phyloP scores from a whole-genome alignment of 2,113 vertebrate species.

The Upupa epops region DNA sequence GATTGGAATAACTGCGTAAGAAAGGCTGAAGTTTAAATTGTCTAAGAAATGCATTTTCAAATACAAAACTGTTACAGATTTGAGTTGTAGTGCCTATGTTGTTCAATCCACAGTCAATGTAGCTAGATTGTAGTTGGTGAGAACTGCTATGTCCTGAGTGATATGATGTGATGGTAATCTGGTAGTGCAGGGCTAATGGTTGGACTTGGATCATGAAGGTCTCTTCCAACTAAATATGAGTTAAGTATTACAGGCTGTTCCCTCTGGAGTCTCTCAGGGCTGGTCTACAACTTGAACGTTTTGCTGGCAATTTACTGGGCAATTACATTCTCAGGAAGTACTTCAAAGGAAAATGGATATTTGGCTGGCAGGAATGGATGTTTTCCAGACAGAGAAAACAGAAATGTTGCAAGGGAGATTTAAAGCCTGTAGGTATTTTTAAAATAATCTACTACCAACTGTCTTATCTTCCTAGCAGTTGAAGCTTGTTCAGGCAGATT shows the following conservation, averaged over 20 bases:
- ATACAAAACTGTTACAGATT: background rate
- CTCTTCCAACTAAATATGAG: too few relatives aligned
- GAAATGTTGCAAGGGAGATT: background rate
- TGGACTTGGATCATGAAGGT: too few relatives aligned
- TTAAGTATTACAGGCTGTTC: background rate
- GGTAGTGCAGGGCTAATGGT: too few relatives aligned
- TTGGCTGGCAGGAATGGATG: constrained; percentile 23
- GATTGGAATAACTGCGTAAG: background rate
- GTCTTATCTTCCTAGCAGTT: background rate
- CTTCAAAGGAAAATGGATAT: constrained; percentile 14
- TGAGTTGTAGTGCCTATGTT: background rate
- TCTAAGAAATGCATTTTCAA: background rate
- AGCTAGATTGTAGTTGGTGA: background rate
- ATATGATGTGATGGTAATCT: too few relatives aligned
- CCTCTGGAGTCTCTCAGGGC: background rate
- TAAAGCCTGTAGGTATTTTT: background rate
- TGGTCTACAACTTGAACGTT: background rate
- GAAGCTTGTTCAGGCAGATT: background rate
- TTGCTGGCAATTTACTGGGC: constrained; percentile 15
- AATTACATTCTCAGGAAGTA: constrained; percentile 40
- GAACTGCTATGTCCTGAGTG: background rate
- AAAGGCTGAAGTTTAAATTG: background rate
- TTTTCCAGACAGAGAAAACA: constrained; percentile 13
- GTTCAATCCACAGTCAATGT: background rate
- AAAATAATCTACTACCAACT: background rate